Conservation (phyloP, 2,113 vertebrate species). For the Noturus placidus region DNA sequence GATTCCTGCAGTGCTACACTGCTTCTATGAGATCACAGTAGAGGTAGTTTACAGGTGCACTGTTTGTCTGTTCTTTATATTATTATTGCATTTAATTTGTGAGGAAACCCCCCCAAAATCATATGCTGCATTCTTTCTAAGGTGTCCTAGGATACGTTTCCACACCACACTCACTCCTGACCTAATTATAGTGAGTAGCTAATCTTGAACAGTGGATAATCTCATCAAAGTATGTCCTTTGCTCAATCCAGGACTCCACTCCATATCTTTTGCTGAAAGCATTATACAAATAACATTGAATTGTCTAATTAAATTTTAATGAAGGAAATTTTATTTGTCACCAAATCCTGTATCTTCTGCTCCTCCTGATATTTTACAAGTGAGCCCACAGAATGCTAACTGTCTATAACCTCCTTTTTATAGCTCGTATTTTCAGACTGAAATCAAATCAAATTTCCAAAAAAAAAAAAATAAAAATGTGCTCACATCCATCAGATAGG, state of each 20-base stretch:
- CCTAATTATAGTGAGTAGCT: background rate
- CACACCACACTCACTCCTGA: background rate
- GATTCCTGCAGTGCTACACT: constrained; percentile 2
- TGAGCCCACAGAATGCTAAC: background rate
- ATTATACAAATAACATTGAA: background rate
- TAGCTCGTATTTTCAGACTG: background rate
- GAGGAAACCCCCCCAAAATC: too few relatives aligned
- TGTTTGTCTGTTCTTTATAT: background rate
- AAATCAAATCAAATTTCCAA: background rate
- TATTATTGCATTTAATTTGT: background rate
- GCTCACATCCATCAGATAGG: background rate
- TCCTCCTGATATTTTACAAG: background rate
- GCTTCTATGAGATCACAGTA: background rate
- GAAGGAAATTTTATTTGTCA: background rate
- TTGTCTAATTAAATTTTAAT: background rate
- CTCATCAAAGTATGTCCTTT: background rate
- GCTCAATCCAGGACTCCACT: background rate
- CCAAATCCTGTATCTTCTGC: background rate
- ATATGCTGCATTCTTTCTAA: background rate
- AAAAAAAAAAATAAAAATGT: background rate
- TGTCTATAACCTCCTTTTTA: background rate
- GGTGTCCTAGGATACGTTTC: background rate
- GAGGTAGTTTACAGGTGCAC: background rate
- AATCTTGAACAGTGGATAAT: background rate
- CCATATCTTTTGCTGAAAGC: background rate